These are phyloP conservation scores for Lucinisca nassula DNA, from an alignment of 2,888 invertebrate genomes.

Conservation along the genomic window DNA sequence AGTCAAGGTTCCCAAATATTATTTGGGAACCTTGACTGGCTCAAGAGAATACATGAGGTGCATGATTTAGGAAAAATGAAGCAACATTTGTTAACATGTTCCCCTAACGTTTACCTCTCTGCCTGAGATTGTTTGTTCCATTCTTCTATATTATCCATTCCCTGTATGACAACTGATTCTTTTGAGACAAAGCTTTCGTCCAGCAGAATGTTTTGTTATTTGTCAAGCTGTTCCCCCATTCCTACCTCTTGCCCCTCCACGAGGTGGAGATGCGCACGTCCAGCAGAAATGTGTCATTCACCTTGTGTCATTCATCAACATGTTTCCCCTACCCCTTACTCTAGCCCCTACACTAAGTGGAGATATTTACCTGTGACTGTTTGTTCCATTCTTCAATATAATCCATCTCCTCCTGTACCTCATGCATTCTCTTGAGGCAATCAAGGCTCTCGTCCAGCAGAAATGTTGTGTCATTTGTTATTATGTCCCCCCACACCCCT, in stretches of 20 bases:
- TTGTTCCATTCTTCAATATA: conserved; percentile 92
- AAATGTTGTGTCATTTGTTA: conserved; percentile 99
- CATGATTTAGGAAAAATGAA: too few relatives aligned
- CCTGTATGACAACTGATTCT: conserved; percentile 93
- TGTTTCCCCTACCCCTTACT: too few relatives aligned
- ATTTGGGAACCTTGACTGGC: conserved; percentile 97
- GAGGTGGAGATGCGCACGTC: too few relatives aligned
- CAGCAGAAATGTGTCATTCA: too few relatives aligned
- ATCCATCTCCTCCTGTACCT: conserved; percentile 95
- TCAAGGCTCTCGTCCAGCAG: conserved; percentile 98
- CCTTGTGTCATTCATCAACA: too few relatives aligned
- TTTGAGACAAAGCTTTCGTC: conserved; percentile 97
- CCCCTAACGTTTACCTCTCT: too few relatives aligned
- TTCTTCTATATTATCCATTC: conserved; percentile 92
- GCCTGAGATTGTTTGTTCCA: conserved; percentile 91
- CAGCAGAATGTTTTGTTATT: conserved; percentile 98
- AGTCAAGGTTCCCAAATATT: conserved; percentile 98
- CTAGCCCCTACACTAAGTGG: too few relatives aligned
- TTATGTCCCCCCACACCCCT: conserved; percentile 98
- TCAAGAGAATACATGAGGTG: conserved; percentile 92
- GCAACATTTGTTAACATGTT: too few relatives aligned
- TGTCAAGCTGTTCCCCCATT: conserved; percentile 99
- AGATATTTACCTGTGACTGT: conserved; percentile 89
- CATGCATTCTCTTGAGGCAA: conserved; percentile 92
- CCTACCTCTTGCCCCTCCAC: too few relatives aligned